Base-by-base conservation (phyloP, 2,797 vertebrate species). In the Enteromius unitaeniatus region DNA sequence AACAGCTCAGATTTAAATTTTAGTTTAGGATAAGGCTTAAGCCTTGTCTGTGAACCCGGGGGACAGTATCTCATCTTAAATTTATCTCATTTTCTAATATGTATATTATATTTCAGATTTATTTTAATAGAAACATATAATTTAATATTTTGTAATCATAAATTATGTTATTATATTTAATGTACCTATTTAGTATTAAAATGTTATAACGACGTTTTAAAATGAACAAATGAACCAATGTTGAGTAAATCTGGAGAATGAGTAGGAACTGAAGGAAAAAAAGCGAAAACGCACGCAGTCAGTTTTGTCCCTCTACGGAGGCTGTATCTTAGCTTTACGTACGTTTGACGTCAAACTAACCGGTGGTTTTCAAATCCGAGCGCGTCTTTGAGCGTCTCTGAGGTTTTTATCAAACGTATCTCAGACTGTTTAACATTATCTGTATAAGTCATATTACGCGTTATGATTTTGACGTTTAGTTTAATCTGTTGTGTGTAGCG, bases 331-430 rank as follows among this genome's bases (percentile, higher is more conserved):
- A 58, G 62, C 49, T 42, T 19, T 49, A 64, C 45, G 28, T 49
- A 34, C 55, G 23, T 34, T 3, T 67, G 72, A 76, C 81, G 81
- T 82, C 62, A 82, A 23, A 6, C 49, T 19, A 77, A 55, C 11
- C 31, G 49, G 10, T 45, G 11, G 34, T 58, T 58, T 83, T 83
- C 23, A 77, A 83, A 77, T 40, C 55, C 81, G 23, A 65, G 73
- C 81, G 81, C 81, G 81, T 19, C 58, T 55, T 77, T 45, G 19
- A 40, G 13, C 81, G 3, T 40, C 34, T 76, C 45, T 21, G 14
- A 21, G 75, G 55, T 53, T 26, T 14, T 13, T 17, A 14, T 74
- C 1, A 6, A 26, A 26, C 55, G 42, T 77, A 31, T 40, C 51
- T 19, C 3, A 17, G 1, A 23, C 23, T 1, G 3, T 45, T 15